Evolutionary conservation across 1,140 invertebrate species (phyloP), one percentile per base, ranked within the genome.

Genomic region (Hypothenemus hampei): DNA sequence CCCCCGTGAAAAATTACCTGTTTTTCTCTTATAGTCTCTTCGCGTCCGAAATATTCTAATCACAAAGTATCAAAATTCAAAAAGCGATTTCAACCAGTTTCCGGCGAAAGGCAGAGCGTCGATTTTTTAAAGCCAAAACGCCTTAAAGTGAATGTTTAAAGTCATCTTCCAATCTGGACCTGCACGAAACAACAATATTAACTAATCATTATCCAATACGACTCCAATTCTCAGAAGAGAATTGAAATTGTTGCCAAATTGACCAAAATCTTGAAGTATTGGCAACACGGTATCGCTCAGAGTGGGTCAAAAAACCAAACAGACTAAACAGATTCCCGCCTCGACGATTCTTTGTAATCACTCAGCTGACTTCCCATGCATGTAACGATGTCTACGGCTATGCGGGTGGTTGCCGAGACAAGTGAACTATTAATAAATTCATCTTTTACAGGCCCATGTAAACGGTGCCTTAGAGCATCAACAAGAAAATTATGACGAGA

Each of bases 281-380:
- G 49, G 49, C 49, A 51, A 51, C 49, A 4, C 13, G 15, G 49
- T n/a, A 31, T n/a, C 13, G 15, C 33, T 19, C 49, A 51, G 39
- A 43, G 39, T 51, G 49, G 49, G 49, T 51, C 49, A 51, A 51
- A 51, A 51, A 51, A 50, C 33, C 47, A 50, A 50, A 40, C 45
- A 39, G 40, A 45, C 51, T 46, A 54, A 54, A 54, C 51, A 54
- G 51, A 54, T 54, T 54, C 51, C 51, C 51, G 51, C 51, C 51
- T 54, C 24, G 36, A 29, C 15, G 51, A 29, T 54, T 46, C 44
- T 54, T 54, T 54, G 51, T 54, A 40, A 43, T 23, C 51, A 45
- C 39, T 53, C 50, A 53, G 51, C 51, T 54, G 51, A 54, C 41
- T 54, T 54, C 51, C 51, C 51, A 54, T 40, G 51, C 51, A 54